Evolutionary conservation across 2,888 invertebrate species (phyloP), one percentile per base, ranked within the genome.

Genomic region (Notocelia uddmanniana): DNA sequence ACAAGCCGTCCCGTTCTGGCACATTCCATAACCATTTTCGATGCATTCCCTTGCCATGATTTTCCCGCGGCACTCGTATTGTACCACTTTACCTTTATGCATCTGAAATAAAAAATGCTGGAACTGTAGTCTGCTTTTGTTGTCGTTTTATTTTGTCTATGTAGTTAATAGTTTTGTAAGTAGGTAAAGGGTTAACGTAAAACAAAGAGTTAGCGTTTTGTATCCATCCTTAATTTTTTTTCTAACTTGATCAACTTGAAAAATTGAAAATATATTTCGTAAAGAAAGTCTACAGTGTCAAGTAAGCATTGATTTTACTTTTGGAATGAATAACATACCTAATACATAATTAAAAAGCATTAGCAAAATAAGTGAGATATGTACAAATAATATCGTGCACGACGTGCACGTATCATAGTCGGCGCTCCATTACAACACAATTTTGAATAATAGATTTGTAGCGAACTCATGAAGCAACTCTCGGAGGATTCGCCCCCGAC

Each of bases 11-110:
- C 85, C 90, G 77, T 86, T 93, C 91, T 75, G 79, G 80, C 91
- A 90, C 92, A 92, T 93, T 91, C 90, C 89, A 87, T 92, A 91
- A 92, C 92, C 89, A 93, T 93, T 92, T 93, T 92, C 90, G 90
- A 91, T 92, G 93, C 93, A 93, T 93, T 93, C 93, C 85, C 89
- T 86, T 88, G 90, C 88, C 87, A 91, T 91, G 93, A 93, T 93
- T 93, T 92, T 92, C 88, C 87, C 86, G 86, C 88, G 85, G 85
- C 87, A 89, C 87, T 88, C 83, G 85, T 80, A 82, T 85, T 88
- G 85, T 84, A 84, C 85, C 81, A 83, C 83, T 88, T 84, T 85
- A 81, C 80, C 80, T 83, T 80, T 81, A 81, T 81, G 78, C 81
- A 76, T 78, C 76, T 74, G 74, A 76, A 74, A 78, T 77, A 76